Evolutionary conservation across 2,797 vertebrate species (phyloP).

Genomic region (Epinephelus awoara): DNA sequence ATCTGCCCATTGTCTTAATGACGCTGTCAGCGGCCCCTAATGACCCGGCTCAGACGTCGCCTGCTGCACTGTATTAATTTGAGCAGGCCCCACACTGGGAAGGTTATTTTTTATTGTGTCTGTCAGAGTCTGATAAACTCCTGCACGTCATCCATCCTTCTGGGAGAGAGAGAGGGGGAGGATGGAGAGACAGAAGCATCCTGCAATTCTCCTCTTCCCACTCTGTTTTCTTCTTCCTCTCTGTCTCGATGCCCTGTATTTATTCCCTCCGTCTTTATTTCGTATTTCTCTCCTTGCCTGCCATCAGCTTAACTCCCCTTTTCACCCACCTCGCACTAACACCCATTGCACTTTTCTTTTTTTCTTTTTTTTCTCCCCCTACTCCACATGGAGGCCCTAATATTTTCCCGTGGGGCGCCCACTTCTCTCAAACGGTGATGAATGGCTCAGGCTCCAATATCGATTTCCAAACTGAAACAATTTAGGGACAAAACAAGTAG

Average conservation of each 20-base stretch:
- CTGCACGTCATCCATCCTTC: constrained; percentile 81
- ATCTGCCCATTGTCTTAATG: constrained; percentile 86
- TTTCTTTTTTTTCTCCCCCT: not conserved
- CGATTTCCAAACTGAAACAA: constrained; percentile 92
- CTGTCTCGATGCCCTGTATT: constrained; percentile 53
- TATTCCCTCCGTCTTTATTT: constrained; percentile 70
- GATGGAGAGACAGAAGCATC: constrained; percentile 55
- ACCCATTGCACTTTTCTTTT: constrained; percentile 61
- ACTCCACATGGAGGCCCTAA: constrained; percentile 78
- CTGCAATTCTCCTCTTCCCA: constrained; percentile 52
- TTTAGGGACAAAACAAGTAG: constrained; percentile 90
- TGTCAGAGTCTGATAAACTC: constrained; percentile 88
- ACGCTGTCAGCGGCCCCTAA: constrained; percentile 85
- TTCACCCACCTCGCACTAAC: constrained; percentile 59
- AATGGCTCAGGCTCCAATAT: constrained; percentile 85
- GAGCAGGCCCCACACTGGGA: constrained; percentile 77
- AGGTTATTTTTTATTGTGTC: constrained; percentile 89
- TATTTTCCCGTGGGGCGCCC: constrained; percentile 81
- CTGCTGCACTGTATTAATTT: constrained; percentile 87
- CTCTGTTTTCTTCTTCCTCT: constrained; percentile 60
- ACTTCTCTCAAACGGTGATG: constrained; percentile 85
- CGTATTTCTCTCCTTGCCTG: constrained; percentile 57
- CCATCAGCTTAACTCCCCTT: constrained; percentile 51
- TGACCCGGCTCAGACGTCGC: constrained; percentile 81
- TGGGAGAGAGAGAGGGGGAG: constrained; percentile 46